Percentiles rank a stretch among this genome's conserved stretches.
phyloP scores from a whole-genome alignment of 2,888 invertebrate species.

The Parthenolecanium corni region DNA sequence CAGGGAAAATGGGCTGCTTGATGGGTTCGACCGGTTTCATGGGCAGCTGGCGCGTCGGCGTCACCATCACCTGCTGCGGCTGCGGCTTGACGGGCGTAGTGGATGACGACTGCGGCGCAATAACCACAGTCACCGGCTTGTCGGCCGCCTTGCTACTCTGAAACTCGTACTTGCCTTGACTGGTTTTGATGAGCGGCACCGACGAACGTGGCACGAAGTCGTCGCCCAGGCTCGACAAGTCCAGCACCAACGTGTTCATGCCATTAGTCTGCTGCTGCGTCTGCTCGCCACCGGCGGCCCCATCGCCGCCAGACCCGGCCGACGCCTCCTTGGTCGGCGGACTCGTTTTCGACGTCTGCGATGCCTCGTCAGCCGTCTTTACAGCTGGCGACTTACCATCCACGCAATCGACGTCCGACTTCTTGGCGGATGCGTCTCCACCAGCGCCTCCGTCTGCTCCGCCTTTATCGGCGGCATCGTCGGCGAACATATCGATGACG shows the following conservation, averaged over 20 bases:
- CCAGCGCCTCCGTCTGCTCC: background rate
- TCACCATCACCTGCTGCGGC: conserved; percentile 22
- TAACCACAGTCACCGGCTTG: conserved; percentile 17
- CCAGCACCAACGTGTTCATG: conserved; percentile 9
- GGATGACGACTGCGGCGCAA: conserved; percentile 8
- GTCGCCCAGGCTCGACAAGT: conserved; percentile 20
- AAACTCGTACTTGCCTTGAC: conserved; percentile 23
- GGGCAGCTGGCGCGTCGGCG: conserved; percentile 15
- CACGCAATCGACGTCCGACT: conserved; percentile 25
- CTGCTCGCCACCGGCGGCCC: too few relatives aligned
- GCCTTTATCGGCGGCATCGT: conserved; percentile 21
- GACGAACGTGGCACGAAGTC: conserved; percentile 22
- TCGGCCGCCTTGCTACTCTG: conserved; percentile 20
- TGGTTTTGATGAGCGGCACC: conserved; percentile 20
- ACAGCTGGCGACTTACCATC: background rate
- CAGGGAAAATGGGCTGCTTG: conserved; percentile 16
- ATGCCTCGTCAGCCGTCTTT: background rate
- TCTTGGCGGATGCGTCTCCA: conserved; percentile 18
- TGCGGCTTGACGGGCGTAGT: conserved; percentile 17
- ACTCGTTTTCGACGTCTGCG: background rate
- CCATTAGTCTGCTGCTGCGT: background rate
- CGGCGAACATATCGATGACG: conserved; percentile 30
- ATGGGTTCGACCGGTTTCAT: conserved; percentile 22
- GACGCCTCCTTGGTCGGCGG: conserved; percentile 13
- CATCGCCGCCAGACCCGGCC: background rate